phyloP scores from a whole-genome alignment of 2,113 vertebrate genomes.

The Danio rerio region GRCz12tu NC_133182.1:53495501-53496000 shows the following conservation, averaged over 20 bases:
- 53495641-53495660: slow-evolving; percentile 46
- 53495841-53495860: slow-evolving; percentile 56
- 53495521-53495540: slow-evolving; percentile 31
- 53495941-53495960: too few species aligned
- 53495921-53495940: background rate
- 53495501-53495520: slow-evolving; percentile 17
- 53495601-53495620: slow-evolving; percentile 39
- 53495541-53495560: slow-evolving; percentile 52
- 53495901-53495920: background rate
- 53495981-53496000: too few species aligned
- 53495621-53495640: slow-evolving; percentile 59
- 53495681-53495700: slow-evolving; percentile 6
- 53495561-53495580: slow-evolving; percentile 53
- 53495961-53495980: too few species aligned
- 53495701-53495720: background rate
- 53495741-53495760: background rate
- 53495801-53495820: slow-evolving; percentile 19
- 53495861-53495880: slow-evolving; percentile 52
- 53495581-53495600: slow-evolving; percentile 36
- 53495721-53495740: background rate
- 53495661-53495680: slow-evolving; percentile 31
- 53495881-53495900: slow-evolving; percentile 50
- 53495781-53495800: background rate
- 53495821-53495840: background rate
- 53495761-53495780: background rate